Percentiles rank a stretch among this genome's conserved stretches.
phyloP scores from a whole-genome alignment of 2,888 invertebrate genomes.

The Alloscopus bannaensis region DNA sequence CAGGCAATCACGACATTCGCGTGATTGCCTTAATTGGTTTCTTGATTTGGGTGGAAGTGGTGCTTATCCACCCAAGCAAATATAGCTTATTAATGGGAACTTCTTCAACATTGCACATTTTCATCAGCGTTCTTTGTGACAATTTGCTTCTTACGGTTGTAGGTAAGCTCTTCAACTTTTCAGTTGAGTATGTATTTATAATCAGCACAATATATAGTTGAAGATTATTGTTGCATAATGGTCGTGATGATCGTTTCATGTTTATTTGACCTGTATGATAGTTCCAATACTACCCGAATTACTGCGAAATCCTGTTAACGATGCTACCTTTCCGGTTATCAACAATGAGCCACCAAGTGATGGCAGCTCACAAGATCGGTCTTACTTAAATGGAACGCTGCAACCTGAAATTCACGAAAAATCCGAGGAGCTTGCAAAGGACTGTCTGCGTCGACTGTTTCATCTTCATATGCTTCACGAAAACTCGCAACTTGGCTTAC shows the following conservation, averaged over 20 bases:
- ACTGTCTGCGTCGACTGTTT: constrained; percentile 55
- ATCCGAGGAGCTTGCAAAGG: constrained; percentile 52
- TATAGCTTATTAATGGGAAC: constrained; percentile 67
- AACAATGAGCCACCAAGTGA: constrained; percentile 11
- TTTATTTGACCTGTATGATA: constrained; percentile 76
- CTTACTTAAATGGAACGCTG: too few species aligned
- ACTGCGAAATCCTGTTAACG: constrained; percentile 73
- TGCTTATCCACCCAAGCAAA: too few species aligned
- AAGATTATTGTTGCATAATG: background rate
- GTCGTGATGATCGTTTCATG: background rate
- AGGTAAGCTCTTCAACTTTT: constrained; percentile 80
- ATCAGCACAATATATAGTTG: too few species aligned
- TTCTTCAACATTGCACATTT: constrained; percentile 68
- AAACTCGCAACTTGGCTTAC: constrained; percentile 82
- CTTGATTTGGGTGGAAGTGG: too few species aligned
- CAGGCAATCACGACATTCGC: too few species aligned
- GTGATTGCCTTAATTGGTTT: too few species aligned
- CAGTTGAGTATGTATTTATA: too few species aligned
- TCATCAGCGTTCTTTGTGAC: constrained; percentile 77
- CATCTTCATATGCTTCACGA: constrained; percentile 76
- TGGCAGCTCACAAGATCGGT: constrained; percentile 14
- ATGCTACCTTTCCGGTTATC: too few species aligned
- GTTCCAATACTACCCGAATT: constrained; percentile 86
- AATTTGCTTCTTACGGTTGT: constrained; percentile 92
- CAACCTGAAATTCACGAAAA: constrained; percentile 47